Percentiles rank a stretch among this genome's conserved stretches.
Evolutionary conservation across 2,113 vertebrate genomes (phyloP).

Genomic region (Tachysurus fulvidraco): DNA sequence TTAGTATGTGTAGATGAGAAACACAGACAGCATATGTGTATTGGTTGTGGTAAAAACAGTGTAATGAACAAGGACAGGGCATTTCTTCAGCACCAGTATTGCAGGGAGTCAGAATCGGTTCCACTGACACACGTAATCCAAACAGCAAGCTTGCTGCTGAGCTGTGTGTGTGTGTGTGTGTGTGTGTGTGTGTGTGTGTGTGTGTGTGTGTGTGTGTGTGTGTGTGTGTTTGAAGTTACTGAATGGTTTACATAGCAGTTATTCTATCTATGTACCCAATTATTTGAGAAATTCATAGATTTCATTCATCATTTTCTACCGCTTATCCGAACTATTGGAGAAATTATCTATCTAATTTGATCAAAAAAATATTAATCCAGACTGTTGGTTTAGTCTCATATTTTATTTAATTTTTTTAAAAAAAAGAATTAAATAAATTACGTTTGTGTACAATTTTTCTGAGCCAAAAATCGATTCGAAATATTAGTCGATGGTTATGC

Average conservation of each 20-base stretch:
- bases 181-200: conserved; percentile 17
- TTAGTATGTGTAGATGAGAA: not conserved
- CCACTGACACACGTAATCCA: conserved; percentile 61
- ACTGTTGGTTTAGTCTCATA: not conserved
- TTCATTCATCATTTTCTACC: no score
- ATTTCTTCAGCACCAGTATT: conserved; percentile 48
- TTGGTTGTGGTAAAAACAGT: conserved; percentile 22
- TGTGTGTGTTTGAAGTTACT: not conserved
- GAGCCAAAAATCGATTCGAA: not conserved
- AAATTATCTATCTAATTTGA: not conserved
- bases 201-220: conserved; percentile 23
- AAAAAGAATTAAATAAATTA: not conserved
- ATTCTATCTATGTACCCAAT: not conserved
- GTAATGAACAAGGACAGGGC: conserved; percentile 50
- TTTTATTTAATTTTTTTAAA: not conserved
- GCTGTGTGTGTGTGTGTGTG: conserved; percentile 15
- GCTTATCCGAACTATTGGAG: not conserved
- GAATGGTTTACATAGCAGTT: not conserved
- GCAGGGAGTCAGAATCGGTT: conserved; percentile 57
- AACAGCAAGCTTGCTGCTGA: conserved; percentile 62
- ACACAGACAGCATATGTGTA: conserved; percentile 8
- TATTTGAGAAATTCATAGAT: not conserved
- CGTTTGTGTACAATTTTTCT: not conserved
- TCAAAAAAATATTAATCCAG: not conserved
- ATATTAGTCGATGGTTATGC: not conserved